phyloP scores from a whole-genome alignment of 2,888 invertebrate species.

The Mystacides longicornis region DNA sequence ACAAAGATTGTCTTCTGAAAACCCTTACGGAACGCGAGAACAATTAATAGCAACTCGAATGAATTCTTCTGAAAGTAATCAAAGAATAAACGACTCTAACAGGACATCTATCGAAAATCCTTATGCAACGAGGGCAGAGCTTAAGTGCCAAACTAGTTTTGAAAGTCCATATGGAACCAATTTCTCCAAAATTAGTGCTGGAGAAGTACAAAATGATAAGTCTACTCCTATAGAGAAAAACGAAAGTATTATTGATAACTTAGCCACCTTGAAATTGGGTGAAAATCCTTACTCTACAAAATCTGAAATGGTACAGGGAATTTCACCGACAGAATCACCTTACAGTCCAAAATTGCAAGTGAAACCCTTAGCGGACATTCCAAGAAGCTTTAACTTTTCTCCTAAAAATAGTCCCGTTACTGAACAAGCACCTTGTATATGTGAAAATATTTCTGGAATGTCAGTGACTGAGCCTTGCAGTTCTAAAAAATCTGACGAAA shows the following conservation, averaged over 20 bases:
- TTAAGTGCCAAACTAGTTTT: slow-evolving; percentile 6
- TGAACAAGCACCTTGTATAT: slow-evolving; percentile 15
- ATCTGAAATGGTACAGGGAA: slow-evolving; percentile 35
- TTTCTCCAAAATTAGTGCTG: too few species aligned
- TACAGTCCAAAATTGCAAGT: slow-evolving; percentile 15
- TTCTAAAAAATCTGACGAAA: slow-evolving; percentile 36
- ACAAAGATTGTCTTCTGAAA: slow-evolving; percentile 40
- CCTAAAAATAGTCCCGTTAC: neutral
- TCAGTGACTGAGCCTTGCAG: slow-evolving; percentile 17
- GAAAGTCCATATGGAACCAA: slow-evolving; percentile 6
- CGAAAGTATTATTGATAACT: slow-evolving; percentile 11
- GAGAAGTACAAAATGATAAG: neutral
- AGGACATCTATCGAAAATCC: slow-evolving; percentile 15
- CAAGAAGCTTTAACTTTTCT: neutral
- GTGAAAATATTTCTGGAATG: slow-evolving; percentile 22
- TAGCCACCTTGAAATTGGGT: slow-evolving; percentile 32
- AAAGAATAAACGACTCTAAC: neutral
- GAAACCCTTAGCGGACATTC: slow-evolving; percentile 10
- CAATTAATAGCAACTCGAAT: slow-evolving; percentile 45
- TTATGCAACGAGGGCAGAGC: slow-evolving; percentile 6
- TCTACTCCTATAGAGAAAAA: slow-evolving; percentile 9
- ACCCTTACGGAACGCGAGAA: slow-evolving; percentile 44
- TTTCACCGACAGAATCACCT: neutral
- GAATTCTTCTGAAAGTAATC: slow-evolving; percentile 1
- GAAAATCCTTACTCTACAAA: slow-evolving; percentile 49